A percentile compares a stretch with the other conserved stretches of the same genome.
Conservation (phyloP, 2,113 vertebrate species). For the Myotis yumanensis region DNA sequence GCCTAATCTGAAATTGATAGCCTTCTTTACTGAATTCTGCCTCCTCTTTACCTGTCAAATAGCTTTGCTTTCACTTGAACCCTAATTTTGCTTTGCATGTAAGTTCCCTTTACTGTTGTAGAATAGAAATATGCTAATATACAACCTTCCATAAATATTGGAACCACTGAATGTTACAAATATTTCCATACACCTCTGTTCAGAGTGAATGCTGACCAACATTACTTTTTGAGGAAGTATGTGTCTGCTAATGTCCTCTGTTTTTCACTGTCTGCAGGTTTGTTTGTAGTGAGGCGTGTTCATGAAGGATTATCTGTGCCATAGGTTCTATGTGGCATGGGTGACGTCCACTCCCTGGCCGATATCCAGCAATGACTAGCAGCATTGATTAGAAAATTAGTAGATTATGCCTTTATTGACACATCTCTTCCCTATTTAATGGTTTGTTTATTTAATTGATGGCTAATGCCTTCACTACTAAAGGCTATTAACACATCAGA, state of each 20-base stretch:
- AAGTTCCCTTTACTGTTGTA: not conserved
- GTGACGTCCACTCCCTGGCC: not conserved
- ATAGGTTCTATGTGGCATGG: not conserved
- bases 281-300: not conserved
- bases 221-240: not conserved
- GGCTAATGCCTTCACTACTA: conserved; percentile 53
- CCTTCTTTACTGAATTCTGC: not conserved
- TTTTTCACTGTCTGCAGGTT: not conserved
- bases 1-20: not conserved
- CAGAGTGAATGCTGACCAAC: not conserved
- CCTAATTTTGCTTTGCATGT: not conserved
- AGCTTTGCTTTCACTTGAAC: not conserved
- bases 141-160: not conserved
- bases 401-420: conserved; percentile 68
- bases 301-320: not conserved
- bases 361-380: conserved; percentile 58
- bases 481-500: conserved; percentile 73
- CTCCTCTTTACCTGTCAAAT: not conserved
- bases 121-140: not conserved
- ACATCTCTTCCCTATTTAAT: conserved; percentile 50
- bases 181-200: not conserved
- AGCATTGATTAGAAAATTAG: conserved; percentile 73
- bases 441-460: conserved; percentile 72
- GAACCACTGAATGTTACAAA: not conserved
- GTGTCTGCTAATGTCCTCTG: not conserved